A percentile compares a stretch with the other conserved stretches of the same genome.
Conservation (phyloP, 2,113 vertebrate genomes). For the Clarias macrocephalus region DNA sequence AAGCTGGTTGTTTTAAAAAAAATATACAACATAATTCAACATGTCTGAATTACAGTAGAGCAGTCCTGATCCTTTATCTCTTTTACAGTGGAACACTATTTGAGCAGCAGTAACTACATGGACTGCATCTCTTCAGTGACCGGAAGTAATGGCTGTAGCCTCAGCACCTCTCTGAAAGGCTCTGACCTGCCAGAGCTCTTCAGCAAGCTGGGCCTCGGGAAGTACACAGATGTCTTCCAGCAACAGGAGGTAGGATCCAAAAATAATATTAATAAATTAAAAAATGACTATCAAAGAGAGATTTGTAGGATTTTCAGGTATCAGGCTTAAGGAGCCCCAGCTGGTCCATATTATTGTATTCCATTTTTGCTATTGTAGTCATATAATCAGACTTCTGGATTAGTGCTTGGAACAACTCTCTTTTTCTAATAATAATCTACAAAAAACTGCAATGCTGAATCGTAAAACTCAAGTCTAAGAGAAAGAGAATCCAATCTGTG, state of each 20-base stretch:
- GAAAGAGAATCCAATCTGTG: neutral
- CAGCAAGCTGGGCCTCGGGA: conserved; percentile 95
- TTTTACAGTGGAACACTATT: conserved; percentile 88
- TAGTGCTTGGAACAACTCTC: neutral
- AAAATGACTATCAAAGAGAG: neutral
- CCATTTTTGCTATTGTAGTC: neutral
- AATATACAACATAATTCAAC: neutral
- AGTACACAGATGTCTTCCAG: conserved; percentile 97
- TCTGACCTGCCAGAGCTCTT: conserved; percentile 97
- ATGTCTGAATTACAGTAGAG: neutral
- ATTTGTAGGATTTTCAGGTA: neutral
- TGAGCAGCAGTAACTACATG: conserved; percentile 98
- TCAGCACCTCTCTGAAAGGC: conserved; percentile 90
- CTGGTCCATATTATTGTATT: neutral
- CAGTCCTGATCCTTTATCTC: neutral
- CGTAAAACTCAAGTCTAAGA: neutral
- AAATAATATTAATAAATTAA: neutral
- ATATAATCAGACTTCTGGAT: neutral
- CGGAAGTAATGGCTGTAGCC: conserved; percentile 93
- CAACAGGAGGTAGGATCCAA: conserved; percentile 87
- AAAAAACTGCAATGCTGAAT: neutral
- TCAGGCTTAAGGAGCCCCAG: neutral
- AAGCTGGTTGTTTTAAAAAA: neutral
- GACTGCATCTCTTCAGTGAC: conserved; percentile 96
- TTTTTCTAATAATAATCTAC: neutral